Evolutionary conservation across 2,113 vertebrate species (phyloP).

Genomic region (Eupsittula cactorum): DNA sequence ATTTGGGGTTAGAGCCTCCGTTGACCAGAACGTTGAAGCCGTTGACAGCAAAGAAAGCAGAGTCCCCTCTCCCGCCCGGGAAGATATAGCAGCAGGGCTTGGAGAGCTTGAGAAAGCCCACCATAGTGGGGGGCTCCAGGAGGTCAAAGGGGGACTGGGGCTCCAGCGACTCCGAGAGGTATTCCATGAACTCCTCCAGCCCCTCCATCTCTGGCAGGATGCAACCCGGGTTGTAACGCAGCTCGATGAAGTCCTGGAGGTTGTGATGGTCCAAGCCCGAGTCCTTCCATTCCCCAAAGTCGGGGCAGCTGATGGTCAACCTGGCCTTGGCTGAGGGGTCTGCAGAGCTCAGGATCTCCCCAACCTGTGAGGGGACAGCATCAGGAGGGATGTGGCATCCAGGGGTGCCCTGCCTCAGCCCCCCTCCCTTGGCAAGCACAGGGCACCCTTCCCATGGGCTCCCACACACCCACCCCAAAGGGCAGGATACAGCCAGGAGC

Average conservation of each 20-base stretch:
- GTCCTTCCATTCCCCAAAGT: slow-evolving; percentile 81
- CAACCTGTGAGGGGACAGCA: slow-evolving; percentile 72
- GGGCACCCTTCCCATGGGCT: background rate
- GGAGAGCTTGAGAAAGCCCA: slow-evolving; percentile 91
- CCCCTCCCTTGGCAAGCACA: too few species aligned
- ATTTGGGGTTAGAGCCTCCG: slow-evolving; percentile 87
- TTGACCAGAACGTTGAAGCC: slow-evolving; percentile 94
- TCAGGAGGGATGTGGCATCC: background rate
- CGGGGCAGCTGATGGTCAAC: slow-evolving; percentile 87
- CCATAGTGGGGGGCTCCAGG: slow-evolving; percentile 87
- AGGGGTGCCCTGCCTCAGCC: background rate
- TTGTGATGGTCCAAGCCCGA: slow-evolving; percentile 70
- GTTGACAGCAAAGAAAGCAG: slow-evolving; percentile 91
- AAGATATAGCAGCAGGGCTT: slow-evolving; percentile 97
- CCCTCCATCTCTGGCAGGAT: slow-evolving; percentile 86
- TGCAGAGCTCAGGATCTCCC: slow-evolving; percentile 74
- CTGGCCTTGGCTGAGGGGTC: slow-evolving; percentile 68
- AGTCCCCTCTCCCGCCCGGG: slow-evolving; percentile 89
- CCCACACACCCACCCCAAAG: background rate
- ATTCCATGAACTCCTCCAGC: slow-evolving; percentile 90
- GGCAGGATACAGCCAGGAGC: background rate
- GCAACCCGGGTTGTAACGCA: slow-evolving; percentile 81
- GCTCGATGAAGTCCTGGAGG: slow-evolving; percentile 79
- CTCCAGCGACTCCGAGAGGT: slow-evolving; percentile 89
- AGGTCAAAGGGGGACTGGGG: slow-evolving; percentile 86